A percentile compares a stretch with the other conserved stretches of the same genome.
These are phyloP conservation scores for Hoplostethus atlanticus DNA, from an alignment of 2,797 vertebrate species.

Conservation along the genomic window DNA sequence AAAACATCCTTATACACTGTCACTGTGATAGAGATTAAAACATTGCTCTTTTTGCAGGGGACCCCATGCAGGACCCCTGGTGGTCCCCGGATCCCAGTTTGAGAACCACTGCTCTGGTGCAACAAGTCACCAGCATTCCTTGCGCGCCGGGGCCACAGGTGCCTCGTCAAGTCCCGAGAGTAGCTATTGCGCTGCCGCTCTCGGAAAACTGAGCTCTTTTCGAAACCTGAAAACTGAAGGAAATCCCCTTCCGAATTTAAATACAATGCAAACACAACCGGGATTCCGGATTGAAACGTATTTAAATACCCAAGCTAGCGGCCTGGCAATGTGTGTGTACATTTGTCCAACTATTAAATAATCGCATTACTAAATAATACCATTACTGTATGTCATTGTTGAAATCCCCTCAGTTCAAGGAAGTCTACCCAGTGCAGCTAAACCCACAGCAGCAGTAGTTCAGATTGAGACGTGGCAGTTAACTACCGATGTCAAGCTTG, in stretches of 20 bases:
- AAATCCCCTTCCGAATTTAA: constrained; percentile 60
- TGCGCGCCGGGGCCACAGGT: constrained; percentile 27
- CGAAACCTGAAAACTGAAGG: constrained; percentile 41
- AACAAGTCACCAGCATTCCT: constrained; percentile 46
- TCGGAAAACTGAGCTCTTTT: not conserved
- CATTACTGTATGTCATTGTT: not conserved
- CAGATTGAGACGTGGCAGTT: constrained; percentile 92
- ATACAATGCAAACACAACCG: constrained; percentile 25
- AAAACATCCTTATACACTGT: no score
- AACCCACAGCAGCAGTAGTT: constrained; percentile 42
- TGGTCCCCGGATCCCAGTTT: constrained; percentile 15
- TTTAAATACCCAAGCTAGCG: not conserved
- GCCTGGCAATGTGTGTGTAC: not conserved
- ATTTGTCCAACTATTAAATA: not conserved
- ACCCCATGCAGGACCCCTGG: not conserved
- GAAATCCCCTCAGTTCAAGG: constrained; percentile 22
- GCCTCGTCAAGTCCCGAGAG: constrained; percentile 16
- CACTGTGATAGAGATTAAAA: no score
- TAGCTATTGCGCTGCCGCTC: not conserved
- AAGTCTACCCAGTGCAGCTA: constrained; percentile 3
- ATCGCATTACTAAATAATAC: not conserved
- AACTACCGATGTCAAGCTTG: constrained; percentile 28
- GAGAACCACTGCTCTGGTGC: not conserved
- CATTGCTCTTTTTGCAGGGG: no score
- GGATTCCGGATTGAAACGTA: constrained; percentile 62